Evolutionary conservation across 2,797 vertebrate species (phyloP).

Genomic region (Darevskia nairensis): DNA sequence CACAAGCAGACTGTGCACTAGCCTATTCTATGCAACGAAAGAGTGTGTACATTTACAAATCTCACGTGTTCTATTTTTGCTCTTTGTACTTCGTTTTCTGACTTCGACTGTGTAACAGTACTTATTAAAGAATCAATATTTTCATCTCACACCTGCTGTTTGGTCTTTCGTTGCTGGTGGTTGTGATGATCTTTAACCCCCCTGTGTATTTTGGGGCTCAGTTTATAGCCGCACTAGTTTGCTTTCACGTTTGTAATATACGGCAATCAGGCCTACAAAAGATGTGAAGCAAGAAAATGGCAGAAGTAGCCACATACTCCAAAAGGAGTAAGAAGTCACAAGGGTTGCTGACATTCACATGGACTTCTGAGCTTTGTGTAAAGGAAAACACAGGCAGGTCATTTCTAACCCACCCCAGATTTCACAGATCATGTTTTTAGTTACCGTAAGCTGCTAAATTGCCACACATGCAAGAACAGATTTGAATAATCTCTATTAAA

Average conservation of each 20-base stretch:
- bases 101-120: not conserved
- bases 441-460: rapidly evolving
- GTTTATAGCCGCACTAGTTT: not conserved
- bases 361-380: too few relatives aligned
- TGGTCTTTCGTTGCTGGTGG: not conserved
- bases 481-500: conserved; percentile 64
- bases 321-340: not conserved
- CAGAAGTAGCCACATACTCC: not conserved
- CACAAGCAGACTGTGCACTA: conserved; percentile 22
- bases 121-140: conserved; percentile 56
- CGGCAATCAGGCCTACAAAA: not conserved
- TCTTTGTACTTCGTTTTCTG: conserved; percentile 56
- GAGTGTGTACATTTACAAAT: conserved; percentile 34
- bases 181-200: not conserved
- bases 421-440: not conserved
- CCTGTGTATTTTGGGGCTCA: not conserved
- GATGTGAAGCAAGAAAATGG: not conserved
- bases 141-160: conserved; percentile 14
- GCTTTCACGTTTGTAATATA: not conserved
- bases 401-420: rapidly evolving
- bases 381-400: rapidly evolving
- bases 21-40: conserved; percentile 58
- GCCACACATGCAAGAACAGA: not conserved
- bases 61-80: not conserved
- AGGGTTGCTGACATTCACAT: not conserved